Base-by-base conservation (phyloP, 2,113 vertebrate genomes). In the Hyperopisus bebe region DNA sequence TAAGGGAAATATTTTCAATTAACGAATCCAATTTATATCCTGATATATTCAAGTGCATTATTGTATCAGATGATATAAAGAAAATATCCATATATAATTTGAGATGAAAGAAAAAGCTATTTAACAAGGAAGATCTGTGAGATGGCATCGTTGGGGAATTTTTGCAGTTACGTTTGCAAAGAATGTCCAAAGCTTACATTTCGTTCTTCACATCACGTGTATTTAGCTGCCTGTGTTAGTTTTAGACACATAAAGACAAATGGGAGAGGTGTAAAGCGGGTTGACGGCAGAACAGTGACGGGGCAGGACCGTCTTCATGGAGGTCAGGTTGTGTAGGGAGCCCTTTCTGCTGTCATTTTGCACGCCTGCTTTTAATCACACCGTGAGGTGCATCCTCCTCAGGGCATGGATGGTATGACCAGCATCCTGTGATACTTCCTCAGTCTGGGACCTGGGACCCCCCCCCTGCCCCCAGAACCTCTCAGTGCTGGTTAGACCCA, bases 301-400 rank as follows among this genome's bases (percentile, higher is more conserved):
- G 8, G 87, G 87, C 39, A n/a, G 55, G 87, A 24, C 83, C 27
- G 91, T 92, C 94, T 94, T 94, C 62, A 53, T 92, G 94, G 93
- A 93, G 89, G 90, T 93, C 91, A 94, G 89, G 94, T 94, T 93
- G 90, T 91, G 92, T 94, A 94, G 92, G 87, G 92, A 93, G 93
- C 93, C 94, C 92, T 94, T 94, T 94, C 92, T 92, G 91, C 19
- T 94, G 92, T 94, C 94, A 94, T 95, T 94, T 92, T 94, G 93
- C 93, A 94, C 94, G 93, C 94, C 95, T 94, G 94, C 94, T 95
- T 95, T 95, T 95, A 94, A 95, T 95, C 94, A 95, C 92, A 89
- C 92, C 93, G 94, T 93, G 93, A 94, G 94, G 93, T 92, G 92
- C 90, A 94, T 92, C 91, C 90, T 90, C 94, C 94, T 94, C 48